Conservation (phyloP, 1,140 invertebrate species). For the Heliothis virescens region DNA sequence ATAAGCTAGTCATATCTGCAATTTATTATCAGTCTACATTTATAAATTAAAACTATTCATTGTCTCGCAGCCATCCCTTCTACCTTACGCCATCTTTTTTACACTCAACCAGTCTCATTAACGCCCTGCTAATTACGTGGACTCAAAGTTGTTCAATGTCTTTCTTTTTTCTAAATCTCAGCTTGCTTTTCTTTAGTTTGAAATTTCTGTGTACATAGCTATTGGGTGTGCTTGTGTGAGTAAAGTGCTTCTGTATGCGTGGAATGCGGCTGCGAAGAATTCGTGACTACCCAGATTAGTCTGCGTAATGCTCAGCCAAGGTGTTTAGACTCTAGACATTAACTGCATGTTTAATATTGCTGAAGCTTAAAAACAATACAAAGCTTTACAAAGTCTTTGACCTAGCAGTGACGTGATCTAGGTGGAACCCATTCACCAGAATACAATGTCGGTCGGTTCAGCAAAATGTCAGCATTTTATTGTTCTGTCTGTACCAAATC, state of each 20-base stretch:
- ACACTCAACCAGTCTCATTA: neutral
- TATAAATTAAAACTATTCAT: neutral
- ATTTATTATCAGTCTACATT: neutral
- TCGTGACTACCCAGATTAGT: slow-evolving; percentile 62
- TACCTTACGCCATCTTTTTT: slow-evolving; percentile 7
- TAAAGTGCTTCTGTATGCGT: slow-evolving; percentile 35
- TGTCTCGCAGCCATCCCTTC: neutral
- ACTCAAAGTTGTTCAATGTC: neutral
- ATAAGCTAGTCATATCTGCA: no score
- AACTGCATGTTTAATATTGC: slow-evolving; percentile 30
- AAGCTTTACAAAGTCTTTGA: slow-evolving; percentile 17
- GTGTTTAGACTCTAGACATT: slow-evolving; percentile 26
- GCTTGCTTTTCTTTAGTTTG: neutral
- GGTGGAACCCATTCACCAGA: neutral
- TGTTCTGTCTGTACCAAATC: no score
- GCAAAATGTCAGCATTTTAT: slow-evolving; percentile 1
- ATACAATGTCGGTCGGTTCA: slow-evolving; percentile 1
- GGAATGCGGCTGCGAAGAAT: slow-evolving; percentile 65
- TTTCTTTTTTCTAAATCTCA: neutral
- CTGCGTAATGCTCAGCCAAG: slow-evolving; percentile 52
- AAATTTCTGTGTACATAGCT: neutral
- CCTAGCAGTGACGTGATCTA: slow-evolving; percentile 23
- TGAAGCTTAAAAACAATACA: neutral
- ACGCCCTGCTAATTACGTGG: neutral
- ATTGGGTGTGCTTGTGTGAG: slow-evolving; percentile 4